Base-by-base conservation (phyloP, 2,113 vertebrate species). In the Balaenoptera acutorostrata region DNA sequence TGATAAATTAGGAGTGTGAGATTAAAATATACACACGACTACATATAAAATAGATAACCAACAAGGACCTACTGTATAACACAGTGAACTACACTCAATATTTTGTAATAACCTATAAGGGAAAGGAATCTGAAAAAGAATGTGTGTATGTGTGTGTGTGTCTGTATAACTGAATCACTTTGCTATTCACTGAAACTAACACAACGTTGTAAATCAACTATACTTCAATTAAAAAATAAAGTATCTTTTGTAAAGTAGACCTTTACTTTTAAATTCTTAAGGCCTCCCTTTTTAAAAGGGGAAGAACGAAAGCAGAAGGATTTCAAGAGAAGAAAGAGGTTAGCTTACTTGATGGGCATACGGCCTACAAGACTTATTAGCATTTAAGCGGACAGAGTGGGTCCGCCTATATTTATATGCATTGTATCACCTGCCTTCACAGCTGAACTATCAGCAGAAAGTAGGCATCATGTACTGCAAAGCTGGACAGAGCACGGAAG, bases 381-480 rank as follows among this genome's bases (percentile, higher is more conserved):
- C 55, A 31, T 36, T 64, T 0, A 1, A 10, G 10, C 36, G 23
- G 88, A 10, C 75, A 15, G 36, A 61, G 88, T 68, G 25, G 1
- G n/a, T 44, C 49, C 75, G 46, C 74, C 33, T 74, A 0, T 74
- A 31, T 41, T 95, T 55, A 96, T 2, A 36, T 97, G 10, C 59
- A 63, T 46, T 55, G 36, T 88, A 3, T 94, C 68, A 49, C 95
- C 95, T 98, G 68, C 36, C 46, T 97, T 97, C 93, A 59, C 98
- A 99, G 99, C 98, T 99, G 97, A 99, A 99, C 98, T 99, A 99
- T 97, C 99, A 99, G 75, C 99, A 99, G 94, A 99, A 99, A 96
- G 99, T 99, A 84, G 99, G 99, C 92, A 99, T 99, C 98, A 99
- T 99, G 99, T 99, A 99, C 98, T 99, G 99, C 98, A 98, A 99